A percentile compares a stretch with the other conserved stretches of the same genome.
Evolutionary conservation across 2,113 vertebrate species (phyloP).

Genomic region (Anarrhichthys ocellatus): DNA sequence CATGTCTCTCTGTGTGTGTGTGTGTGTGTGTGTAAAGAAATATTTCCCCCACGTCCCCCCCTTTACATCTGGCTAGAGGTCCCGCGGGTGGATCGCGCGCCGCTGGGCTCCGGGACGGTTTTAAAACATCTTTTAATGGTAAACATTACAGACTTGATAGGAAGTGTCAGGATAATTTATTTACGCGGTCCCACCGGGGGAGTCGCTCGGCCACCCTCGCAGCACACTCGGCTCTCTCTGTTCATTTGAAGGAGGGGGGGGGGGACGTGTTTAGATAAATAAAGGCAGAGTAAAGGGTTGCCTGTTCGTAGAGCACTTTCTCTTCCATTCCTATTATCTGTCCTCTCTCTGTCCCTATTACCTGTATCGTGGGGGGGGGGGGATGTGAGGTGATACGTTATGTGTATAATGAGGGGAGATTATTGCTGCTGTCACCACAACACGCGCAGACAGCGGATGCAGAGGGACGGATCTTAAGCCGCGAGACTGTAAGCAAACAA

Average conservation of each 20-base stretch:
- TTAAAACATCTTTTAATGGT: slow-evolving; percentile 94
- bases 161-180: slow-evolving; percentile 85
- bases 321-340: slow-evolving; percentile 66
- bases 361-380: slow-evolving; percentile 56
- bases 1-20: slow-evolving; percentile 77
- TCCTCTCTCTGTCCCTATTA: slow-evolving; percentile 73
- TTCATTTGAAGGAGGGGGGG: slow-evolving; percentile 63
- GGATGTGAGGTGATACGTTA: slow-evolving; percentile 73
- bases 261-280: slow-evolving; percentile 72
- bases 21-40: slow-evolving; percentile 75
- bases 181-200: slow-evolving; percentile 81
- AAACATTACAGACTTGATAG: slow-evolving; percentile 90
- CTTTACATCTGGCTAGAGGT: slow-evolving; percentile 83
- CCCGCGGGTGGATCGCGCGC: slow-evolving; percentile 84
- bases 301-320: slow-evolving; percentile 66
- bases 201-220: slow-evolving; percentile 58
- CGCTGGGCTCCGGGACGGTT: slow-evolving; percentile 81
- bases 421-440: slow-evolving; percentile 71
- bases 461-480: slow-evolving; percentile 60
- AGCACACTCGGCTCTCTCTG: slow-evolving; percentile 47
- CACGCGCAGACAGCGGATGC: slow-evolving; percentile 55
- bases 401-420: slow-evolving; percentile 77
- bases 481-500: slow-evolving; percentile 62
- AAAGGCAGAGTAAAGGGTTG: slow-evolving; percentile 60
- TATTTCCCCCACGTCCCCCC: slow-evolving; percentile 82